phyloP scores from a whole-genome alignment of 2,113 vertebrate genomes.

The Apodemus sylvaticus region DNA sequence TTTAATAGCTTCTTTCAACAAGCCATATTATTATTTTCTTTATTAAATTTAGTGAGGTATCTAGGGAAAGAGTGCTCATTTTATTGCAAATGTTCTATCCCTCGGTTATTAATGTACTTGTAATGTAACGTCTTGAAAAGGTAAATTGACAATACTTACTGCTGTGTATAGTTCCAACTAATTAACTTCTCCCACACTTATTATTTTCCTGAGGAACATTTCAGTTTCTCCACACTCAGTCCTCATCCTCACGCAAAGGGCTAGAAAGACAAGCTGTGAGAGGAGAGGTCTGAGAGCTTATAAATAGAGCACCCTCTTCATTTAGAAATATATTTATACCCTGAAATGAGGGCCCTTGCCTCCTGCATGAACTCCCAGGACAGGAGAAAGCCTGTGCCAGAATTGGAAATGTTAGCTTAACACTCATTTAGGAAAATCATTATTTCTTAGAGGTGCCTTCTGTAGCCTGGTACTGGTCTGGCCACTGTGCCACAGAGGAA shows the following conservation, averaged over 20 bases:
- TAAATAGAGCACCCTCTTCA: background rate
- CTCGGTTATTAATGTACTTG: background rate
- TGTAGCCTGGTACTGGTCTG: background rate
- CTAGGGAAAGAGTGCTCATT: constrained; percentile 43
- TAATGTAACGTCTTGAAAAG: constrained; percentile 31
- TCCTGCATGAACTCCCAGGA: background rate
- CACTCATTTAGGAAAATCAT: background rate
- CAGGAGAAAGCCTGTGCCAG: background rate
- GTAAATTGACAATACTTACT: constrained; percentile 54
- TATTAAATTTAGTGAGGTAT: constrained; percentile 79
- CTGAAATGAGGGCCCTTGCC: background rate
- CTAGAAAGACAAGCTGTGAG: background rate
- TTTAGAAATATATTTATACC: background rate
- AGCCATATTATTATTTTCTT: constrained; percentile 79
- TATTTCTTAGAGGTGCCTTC: background rate
- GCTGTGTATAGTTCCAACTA: background rate
- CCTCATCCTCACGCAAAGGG: background rate
- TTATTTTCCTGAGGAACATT: background rate
- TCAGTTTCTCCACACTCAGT: background rate
- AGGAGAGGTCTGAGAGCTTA: background rate
- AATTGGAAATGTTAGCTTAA: background rate
- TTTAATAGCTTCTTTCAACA: constrained; percentile 79
- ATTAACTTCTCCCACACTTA: background rate
- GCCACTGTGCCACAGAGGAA: background rate
- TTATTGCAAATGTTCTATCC: background rate